Percentiles rank a stretch among this genome's conserved stretches.
Evolutionary conservation across 2,888 invertebrate genomes (phyloP).

Genomic region (Limenitis camilla): DNA sequence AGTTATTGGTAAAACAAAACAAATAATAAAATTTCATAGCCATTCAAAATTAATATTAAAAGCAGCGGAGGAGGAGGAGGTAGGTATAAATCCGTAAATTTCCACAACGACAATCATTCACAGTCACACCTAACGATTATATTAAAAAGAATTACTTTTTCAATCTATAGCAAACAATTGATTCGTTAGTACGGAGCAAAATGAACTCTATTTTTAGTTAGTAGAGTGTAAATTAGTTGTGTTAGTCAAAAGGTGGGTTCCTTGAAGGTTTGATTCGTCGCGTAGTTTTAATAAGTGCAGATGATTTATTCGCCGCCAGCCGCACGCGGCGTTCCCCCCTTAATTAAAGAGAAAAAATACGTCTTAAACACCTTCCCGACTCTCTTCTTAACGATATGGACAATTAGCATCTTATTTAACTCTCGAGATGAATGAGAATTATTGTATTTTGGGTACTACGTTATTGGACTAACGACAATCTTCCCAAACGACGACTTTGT

Average conservation of each 20-base stretch:
- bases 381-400: constrained; percentile 22
- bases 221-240: constrained; percentile 24
- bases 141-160: constrained; percentile 47
- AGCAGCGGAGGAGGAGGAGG: constrained; percentile 9
- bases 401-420: constrained; percentile 16
- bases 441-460: neutral
- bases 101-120: constrained; percentile 45
- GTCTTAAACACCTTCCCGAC: constrained; percentile 19
- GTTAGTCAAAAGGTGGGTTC: constrained; percentile 38
- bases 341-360: constrained; percentile 61
- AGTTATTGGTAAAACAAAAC: neutral
- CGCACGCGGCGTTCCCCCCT: constrained; percentile 48
- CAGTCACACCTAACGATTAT: constrained; percentile 36
- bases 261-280: constrained; percentile 64
- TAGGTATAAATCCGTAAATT: constrained; percentile 33
- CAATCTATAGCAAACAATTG: constrained; percentile 31
- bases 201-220: constrained; percentile 11
- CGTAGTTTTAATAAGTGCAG: constrained; percentile 68
- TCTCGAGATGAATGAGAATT: neutral
- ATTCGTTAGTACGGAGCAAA: constrained; percentile 11
- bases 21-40: constrained; percentile 12
- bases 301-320: constrained; percentile 69
- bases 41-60: constrained; percentile 27
- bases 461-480: too few relatives aligned
- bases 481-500: too few relatives aligned